Evolutionary conservation across 2,888 invertebrate species (phyloP).

Genomic region (Eueremaeus valkanovi): DNA sequence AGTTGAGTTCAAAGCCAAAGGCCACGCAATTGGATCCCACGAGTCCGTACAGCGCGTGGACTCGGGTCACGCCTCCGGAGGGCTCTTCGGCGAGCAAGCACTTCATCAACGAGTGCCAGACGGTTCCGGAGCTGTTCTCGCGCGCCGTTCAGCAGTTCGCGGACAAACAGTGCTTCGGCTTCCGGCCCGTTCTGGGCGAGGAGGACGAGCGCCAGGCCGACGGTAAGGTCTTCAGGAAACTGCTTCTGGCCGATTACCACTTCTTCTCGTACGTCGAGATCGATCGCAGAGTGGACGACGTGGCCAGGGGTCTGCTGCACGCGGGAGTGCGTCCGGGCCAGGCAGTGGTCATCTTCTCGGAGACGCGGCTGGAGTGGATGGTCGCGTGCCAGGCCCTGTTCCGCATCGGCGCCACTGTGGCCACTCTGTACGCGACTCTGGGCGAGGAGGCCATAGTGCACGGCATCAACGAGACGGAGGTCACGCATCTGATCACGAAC

Average conservation of each 20-base stretch:
- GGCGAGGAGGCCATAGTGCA: slow-evolving; percentile 71
- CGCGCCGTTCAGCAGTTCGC: slow-evolving; percentile 71
- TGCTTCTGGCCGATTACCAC: slow-evolving; percentile 84
- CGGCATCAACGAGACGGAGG: slow-evolving; percentile 91
- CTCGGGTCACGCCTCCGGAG: too few species aligned
- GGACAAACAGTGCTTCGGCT: slow-evolving; percentile 75
- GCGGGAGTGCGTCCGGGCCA: slow-evolving; percentile 67
- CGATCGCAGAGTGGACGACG: slow-evolving; percentile 66
- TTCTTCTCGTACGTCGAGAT: slow-evolving; percentile 81
- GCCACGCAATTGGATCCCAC: slow-evolving; percentile 9
- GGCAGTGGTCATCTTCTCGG: slow-evolving; percentile 90
- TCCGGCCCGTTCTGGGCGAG: slow-evolving; percentile 81
- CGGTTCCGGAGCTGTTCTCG: slow-evolving; percentile 64
- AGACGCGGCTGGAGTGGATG: slow-evolving; percentile 98
- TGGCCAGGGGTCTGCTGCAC: slow-evolving; percentile 76
- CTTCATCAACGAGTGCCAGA: slow-evolving; percentile 45
- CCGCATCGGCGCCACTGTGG: slow-evolving; percentile 69
- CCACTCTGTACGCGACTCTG: slow-evolving; percentile 93
- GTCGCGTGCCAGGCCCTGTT: slow-evolving; percentile 92
- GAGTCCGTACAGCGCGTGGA: slow-evolving; percentile 29
- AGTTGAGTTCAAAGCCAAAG: background rate
- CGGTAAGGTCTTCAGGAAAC: slow-evolving; percentile 93
- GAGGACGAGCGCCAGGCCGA: slow-evolving; percentile 91
- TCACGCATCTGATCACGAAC: slow-evolving; percentile 68
- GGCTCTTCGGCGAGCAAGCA: background rate